Conservation (phyloP, 2,113 vertebrate genomes). For the Labeo catla region DNA sequence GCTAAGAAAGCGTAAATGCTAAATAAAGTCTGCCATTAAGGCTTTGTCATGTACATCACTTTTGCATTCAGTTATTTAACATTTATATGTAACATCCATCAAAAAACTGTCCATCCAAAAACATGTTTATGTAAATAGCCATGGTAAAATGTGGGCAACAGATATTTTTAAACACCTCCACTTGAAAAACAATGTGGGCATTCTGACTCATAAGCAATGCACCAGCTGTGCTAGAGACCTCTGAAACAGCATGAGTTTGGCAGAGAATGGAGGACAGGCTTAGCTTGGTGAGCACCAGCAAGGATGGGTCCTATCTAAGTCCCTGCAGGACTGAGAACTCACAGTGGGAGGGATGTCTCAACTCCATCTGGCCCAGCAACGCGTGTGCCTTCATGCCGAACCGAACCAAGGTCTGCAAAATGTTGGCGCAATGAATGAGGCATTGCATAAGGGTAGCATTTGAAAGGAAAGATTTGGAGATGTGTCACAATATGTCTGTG, state of each 20-base stretch:
- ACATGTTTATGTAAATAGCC: neutral
- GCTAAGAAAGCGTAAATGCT: neutral
- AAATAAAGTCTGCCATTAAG: neutral
- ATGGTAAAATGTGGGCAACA: slow-evolving; percentile 12
- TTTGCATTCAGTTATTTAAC: neutral
- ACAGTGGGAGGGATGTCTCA: slow-evolving; percentile 56
- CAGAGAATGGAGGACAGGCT: slow-evolving; percentile 62
- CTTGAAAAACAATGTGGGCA: slow-evolving; percentile 46
- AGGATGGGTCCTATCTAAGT: slow-evolving; percentile 52
- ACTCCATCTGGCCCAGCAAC: slow-evolving; percentile 59
- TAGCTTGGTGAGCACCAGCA: slow-evolving; percentile 56
- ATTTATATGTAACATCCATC: neutral
- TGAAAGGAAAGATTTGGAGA: slow-evolving; percentile 23
- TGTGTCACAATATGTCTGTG: slow-evolving; percentile 5
- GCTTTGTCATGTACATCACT: neutral
- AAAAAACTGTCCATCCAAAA: neutral
- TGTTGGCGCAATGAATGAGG: slow-evolving; percentile 15
- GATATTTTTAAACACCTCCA: slow-evolving; percentile 43
- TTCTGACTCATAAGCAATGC: slow-evolving; percentile 64
- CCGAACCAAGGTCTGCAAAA: slow-evolving; percentile 41
- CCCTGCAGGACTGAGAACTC: slow-evolving; percentile 59
- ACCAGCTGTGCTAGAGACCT: slow-evolving; percentile 70
- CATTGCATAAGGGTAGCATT: slow-evolving; percentile 24
- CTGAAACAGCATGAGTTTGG: slow-evolving; percentile 69
- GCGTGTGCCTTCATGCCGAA: slow-evolving; percentile 40